Evolutionary conservation across 2,113 vertebrate species (phyloP).

Genomic region (Podarcis muralis): DNA sequence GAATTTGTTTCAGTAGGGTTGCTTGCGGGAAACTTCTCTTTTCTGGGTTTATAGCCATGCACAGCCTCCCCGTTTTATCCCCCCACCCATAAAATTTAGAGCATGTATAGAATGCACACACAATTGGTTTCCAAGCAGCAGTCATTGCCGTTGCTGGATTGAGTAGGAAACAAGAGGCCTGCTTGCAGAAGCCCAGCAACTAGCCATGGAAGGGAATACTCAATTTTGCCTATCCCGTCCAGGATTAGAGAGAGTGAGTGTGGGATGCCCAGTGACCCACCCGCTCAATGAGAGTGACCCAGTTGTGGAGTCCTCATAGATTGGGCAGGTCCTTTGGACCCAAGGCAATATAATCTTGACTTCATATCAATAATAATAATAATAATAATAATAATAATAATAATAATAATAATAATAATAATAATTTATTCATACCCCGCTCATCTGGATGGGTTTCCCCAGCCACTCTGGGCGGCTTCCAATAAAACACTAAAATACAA

Average conservation of each 20-base stretch:
- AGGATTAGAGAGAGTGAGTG: neutral
- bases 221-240: neutral
- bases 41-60: neutral
- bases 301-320: neutral
- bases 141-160: constrained; percentile 38
- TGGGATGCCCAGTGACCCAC: neutral
- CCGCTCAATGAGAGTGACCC: neutral
- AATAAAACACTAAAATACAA: too few relatives aligned
- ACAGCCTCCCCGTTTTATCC: neutral
- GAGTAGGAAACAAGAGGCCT: constrained; percentile 28
- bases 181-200: constrained; percentile 3
- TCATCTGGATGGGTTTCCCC: too few relatives aligned
- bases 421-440: too few relatives aligned
- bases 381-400: too few relatives aligned
- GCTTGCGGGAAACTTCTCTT: neutral
- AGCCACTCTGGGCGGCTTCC: too few relatives aligned
- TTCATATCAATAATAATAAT: too few relatives aligned
- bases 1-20: neutral
- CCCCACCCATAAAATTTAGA: neutral
- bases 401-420: too few relatives aligned
- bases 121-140: constrained; percentile 48
- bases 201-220: constrained; percentile 7
- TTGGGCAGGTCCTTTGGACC: neutral
- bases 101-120: neutral
- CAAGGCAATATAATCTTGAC: neutral